These are phyloP conservation scores for Bufo gargarizans DNA, from an alignment of 2,113 vertebrate species.

Conservation along the genomic window DNA sequence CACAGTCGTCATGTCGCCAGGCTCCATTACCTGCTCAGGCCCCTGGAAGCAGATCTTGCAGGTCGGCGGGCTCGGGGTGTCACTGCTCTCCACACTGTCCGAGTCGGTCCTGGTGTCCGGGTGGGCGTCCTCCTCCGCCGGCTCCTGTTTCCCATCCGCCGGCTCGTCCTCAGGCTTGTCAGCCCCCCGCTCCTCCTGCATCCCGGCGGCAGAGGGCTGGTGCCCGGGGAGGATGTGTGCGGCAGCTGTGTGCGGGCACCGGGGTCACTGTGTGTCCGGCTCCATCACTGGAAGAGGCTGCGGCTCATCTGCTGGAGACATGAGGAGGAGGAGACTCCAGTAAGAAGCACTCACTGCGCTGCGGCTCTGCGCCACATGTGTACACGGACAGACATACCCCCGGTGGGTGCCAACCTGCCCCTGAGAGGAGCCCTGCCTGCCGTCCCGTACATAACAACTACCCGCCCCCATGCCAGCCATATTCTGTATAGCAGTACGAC, in stretches of 20 bases:
- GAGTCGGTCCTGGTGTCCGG: conserved; percentile 67
- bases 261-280: conserved; percentile 54
- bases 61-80: conserved; percentile 80
- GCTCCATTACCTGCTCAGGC: conserved; percentile 82
- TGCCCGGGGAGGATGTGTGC: conserved; percentile 18
- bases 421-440: too few species aligned
- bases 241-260: conserved; percentile 1
- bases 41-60: conserved; percentile 95
- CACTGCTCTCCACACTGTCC: conserved; percentile 76
- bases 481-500: neutral
- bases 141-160: conserved; percentile 19
- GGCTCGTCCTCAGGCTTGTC: conserved; percentile 52
- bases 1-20: too few species aligned
- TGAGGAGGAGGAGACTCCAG: conserved; percentile 34
- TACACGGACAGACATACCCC: too few species aligned
- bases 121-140: neutral
- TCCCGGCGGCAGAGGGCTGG: conserved; percentile 24
- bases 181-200: conserved; percentile 49
- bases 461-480: neutral
- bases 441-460: too few species aligned
- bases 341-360: neutral
- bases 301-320: conserved; percentile 49
- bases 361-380: neutral
- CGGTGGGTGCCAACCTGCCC: too few species aligned
- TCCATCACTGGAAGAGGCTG: conserved; percentile 46